Base-by-base conservation (phyloP, 2,888 invertebrate species). In the Melanchra persicariae region DNA sequence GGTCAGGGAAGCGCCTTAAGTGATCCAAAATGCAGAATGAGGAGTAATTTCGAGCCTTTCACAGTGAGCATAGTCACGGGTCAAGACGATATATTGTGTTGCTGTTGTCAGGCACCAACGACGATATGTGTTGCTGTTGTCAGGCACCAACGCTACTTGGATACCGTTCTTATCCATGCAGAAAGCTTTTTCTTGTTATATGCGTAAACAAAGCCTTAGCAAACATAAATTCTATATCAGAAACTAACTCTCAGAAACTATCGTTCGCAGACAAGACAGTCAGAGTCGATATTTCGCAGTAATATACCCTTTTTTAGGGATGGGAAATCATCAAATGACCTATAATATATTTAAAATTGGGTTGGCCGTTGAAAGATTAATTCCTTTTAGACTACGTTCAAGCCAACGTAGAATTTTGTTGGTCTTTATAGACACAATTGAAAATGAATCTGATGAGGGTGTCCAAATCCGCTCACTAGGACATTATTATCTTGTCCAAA, bases 131-230 rank as follows among this genome's bases (percentile, higher is more conserved):
- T 17, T 74, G 15, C 57, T 70, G 61, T 76, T 34, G 47, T 37
- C 34, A 47, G 34, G 40, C 15, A 67, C 26, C 34, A 34, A 34
- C 47, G 54, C 43, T 74, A 55, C 59, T 63, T 75, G 54, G 26
- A 68, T 51, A 70, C 52, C 49, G 58, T 75, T 77, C 22, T 24
- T 47, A 62, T 62, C 1, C 22, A 70, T 40, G 52, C 58, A 75
- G 10, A 63, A 54, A 63, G 52, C 22, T 58, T 47, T 70, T 77
- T 77, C 40, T 57, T 61, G 52, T 58, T 58, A 47, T 58, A 62
- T 51, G 26, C 12, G 15, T 37, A 45, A 45, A 61, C 45, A 57
- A 51, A 60, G 26, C 22, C 47, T 62, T 52, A 34, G 51, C 49
- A 60, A 70, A 69, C 24, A 26, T 40, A 40, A n/a, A 10, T 15